These are phyloP conservation scores for Austrofundulus limnaeus DNA, from an alignment of 2,113 vertebrate species.

Conservation along the genomic window DNA sequence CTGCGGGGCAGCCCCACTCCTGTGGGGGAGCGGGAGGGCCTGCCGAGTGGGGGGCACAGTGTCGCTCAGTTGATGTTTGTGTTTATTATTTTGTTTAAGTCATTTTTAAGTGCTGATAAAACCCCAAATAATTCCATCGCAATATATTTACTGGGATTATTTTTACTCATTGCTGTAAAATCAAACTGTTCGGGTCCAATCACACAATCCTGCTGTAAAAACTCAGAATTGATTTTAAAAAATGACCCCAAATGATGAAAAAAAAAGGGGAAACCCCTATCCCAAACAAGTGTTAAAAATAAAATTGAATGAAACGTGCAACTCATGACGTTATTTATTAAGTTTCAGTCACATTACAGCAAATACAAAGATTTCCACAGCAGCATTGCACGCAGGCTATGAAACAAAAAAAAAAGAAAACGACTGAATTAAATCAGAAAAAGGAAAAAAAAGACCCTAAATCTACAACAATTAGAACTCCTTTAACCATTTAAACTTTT, in stretches of 20 bases:
- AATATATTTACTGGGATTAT: not conserved
- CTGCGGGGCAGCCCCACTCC: too few relatives aligned
- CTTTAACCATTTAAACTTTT: slow-evolving; percentile 55
- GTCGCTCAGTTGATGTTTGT: too few relatives aligned
- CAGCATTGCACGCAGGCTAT: slow-evolving; percentile 50
- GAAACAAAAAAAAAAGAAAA: slow-evolving; percentile 45
- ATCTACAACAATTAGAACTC: slow-evolving; percentile 61
- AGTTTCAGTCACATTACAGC: slow-evolving; percentile 75
- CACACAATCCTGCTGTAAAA: not conserved
- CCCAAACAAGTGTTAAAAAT: too few relatives aligned
- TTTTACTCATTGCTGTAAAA: not conserved
- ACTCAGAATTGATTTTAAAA: not conserved
- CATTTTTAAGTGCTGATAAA: too few relatives aligned
- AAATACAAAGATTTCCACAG: slow-evolving; percentile 75
- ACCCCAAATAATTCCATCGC: too few relatives aligned
- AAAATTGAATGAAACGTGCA: slow-evolving; percentile 3
- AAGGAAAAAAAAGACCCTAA: slow-evolving; percentile 43
- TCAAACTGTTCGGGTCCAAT: not conserved
- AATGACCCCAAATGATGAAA: not conserved
- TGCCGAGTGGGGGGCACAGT: too few relatives aligned
- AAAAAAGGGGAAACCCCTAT: not conserved
- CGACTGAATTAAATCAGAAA: slow-evolving; percentile 36
- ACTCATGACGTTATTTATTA: slow-evolving; percentile 65
- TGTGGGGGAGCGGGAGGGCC: too few relatives aligned
- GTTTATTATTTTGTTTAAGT: too few relatives aligned